Evolutionary conservation across 2,113 vertebrate genomes (phyloP), one percentile per base, ranked within the genome.

Genomic region (Notothenia coriiceps): DNA sequence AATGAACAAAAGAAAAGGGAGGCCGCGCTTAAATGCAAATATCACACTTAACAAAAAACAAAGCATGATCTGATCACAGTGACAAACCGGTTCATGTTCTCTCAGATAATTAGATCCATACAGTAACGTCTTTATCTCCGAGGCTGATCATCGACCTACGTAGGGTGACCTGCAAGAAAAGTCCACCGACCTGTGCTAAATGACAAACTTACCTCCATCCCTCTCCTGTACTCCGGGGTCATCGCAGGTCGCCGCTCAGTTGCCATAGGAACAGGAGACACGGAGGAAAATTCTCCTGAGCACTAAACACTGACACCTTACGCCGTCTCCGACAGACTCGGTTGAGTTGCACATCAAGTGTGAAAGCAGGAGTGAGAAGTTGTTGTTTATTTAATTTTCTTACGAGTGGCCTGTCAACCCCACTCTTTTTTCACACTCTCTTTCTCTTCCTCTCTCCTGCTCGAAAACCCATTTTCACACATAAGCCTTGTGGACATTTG

Each of bases 341-440:
- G 72, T 79, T 88, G 87, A 89, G 91, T 91, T 91, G 84, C 90
- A 91, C 89, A 80, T 91, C 86, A 76, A 84, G 94, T 93, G 93
- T 86, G 92, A 94, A 92, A 83, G 79, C 84, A 55, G 83, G 83
- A 91, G 92, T 90, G 92, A 84, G 90, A 93, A 93, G 85, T 91
- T 91, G 89, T 90, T 92, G 87, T 93, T 93, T 93, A 91, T 94
- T 92, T 90, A 74, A 87, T 92, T 91, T 88, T 81, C 88, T 74
- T 88, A 86, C 81, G 51, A 92, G 86, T 84, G 80, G 84, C 80
- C 89, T 51, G 83, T 89, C 91, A 87, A 61, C 80, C 81, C 78
- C 67, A n/a, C 80, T 79, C 66, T 55, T 80, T 79, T 40, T 69
- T 87, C 87, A 49, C 89, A 81, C 92, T 63, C 79, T 44, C 61